Conservation (phyloP, 2,888 invertebrate species). For the Aphodius granarius region DNA sequence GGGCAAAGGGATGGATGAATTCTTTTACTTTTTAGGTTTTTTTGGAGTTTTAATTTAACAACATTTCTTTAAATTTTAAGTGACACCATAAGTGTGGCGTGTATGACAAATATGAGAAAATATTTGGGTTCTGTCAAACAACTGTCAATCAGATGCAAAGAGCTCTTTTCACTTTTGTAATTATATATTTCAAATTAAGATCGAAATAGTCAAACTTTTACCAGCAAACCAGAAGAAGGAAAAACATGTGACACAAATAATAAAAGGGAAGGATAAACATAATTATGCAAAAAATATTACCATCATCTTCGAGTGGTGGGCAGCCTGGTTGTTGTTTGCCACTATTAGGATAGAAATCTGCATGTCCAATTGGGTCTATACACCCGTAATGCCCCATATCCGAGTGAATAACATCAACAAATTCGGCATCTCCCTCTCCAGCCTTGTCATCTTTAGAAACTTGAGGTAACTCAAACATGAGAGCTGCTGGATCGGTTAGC, state of each 20-base stretch:
- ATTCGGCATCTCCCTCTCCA: slow-evolving; percentile 47
- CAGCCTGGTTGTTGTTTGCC: slow-evolving; percentile 53
- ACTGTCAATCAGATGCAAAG: background rate
- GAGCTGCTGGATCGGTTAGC: slow-evolving; percentile 55
- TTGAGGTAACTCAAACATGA: slow-evolving; percentile 39
- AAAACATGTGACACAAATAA: background rate
- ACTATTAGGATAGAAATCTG: slow-evolving; percentile 53
- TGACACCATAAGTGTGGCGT: background rate
- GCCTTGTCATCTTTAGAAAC: slow-evolving; percentile 44
- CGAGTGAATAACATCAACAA: slow-evolving; percentile 53
- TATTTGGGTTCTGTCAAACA: background rate
- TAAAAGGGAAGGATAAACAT: background rate
- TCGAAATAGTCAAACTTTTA: too few species aligned
- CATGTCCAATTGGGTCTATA: slow-evolving; percentile 47
- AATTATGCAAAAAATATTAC: slow-evolving; percentile 29
- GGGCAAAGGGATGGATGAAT: background rate
- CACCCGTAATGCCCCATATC: slow-evolving; percentile 52
- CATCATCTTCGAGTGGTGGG: slow-evolving; percentile 30
- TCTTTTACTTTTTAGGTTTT: background rate
- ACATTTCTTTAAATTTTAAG: background rate
- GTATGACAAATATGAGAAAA: background rate
- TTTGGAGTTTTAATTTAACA: background rate
- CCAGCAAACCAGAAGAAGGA: background rate
- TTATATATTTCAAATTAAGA: background rate
- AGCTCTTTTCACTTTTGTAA: background rate